A percentile compares a stretch with the other conserved stretches of the same genome.
These are phyloP conservation scores for Branchipolynoe longqiensis DNA, from an alignment of 2,888 invertebrate species.

Conservation along the genomic window DNA sequence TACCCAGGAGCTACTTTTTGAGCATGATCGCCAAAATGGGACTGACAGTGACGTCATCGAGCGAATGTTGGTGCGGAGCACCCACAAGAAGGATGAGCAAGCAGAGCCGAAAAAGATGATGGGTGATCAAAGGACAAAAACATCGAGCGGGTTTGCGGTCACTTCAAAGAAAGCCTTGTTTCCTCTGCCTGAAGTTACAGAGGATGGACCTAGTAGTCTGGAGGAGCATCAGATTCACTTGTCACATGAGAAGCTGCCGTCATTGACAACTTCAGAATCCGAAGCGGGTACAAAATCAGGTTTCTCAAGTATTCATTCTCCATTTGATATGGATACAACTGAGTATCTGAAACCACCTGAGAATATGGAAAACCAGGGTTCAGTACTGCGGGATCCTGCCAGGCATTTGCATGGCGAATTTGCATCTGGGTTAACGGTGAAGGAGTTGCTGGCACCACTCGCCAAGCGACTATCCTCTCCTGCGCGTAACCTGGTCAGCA, in stretches of 20 bases:
- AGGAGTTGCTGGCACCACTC: slow-evolving; percentile 3
- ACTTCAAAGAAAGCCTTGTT: background rate
- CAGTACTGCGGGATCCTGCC: background rate
- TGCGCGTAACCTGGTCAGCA: background rate
- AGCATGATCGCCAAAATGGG: slow-evolving; percentile 41
- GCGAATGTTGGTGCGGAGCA: slow-evolving; percentile 22
- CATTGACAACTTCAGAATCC: background rate
- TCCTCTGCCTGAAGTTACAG: background rate
- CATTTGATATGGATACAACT: slow-evolving; percentile 40
- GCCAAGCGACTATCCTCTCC: slow-evolving; percentile 16
- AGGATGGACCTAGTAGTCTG: background rate
- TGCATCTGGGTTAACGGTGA: background rate
- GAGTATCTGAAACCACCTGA: slow-evolving; percentile 29
- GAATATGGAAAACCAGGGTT: background rate
- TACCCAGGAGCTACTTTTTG: slow-evolving; percentile 19
- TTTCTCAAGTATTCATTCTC: background rate
- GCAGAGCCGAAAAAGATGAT: background rate
- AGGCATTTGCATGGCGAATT: background rate
- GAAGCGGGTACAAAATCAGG: slow-evolving; percentile 5
- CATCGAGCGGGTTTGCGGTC: background rate
- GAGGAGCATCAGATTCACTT: slow-evolving; percentile 8
- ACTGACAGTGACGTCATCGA: slow-evolving; percentile 28
- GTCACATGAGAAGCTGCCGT: background rate
- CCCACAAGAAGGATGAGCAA: background rate
- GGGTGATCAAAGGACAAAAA: background rate